These are phyloP conservation scores for Ricordea florida DNA, from an alignment of 92 coral and sea anemone genomes.

Conservation along the genomic window DNA sequence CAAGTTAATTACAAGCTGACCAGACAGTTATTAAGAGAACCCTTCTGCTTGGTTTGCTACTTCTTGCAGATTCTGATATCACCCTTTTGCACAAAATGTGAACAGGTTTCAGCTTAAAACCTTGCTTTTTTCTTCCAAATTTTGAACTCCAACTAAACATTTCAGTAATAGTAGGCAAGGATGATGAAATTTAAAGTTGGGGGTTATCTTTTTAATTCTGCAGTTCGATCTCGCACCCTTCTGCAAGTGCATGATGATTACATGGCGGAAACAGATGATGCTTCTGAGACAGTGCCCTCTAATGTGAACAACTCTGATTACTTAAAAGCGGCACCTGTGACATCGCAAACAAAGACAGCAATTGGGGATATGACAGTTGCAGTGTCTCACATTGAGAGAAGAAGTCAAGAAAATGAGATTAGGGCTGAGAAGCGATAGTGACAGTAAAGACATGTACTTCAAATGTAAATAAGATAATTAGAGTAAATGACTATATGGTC, in stretches of 20 bases:
- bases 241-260: conserved; percentile 80
- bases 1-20: too few species aligned
- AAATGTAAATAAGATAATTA: too few species aligned
- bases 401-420: conserved; percentile 7
- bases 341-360: neutral
- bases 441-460: too few species aligned
- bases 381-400: conserved; percentile 12
- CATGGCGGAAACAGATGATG: conserved; percentile 15
- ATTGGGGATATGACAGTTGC: conserved; percentile 19
- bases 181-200: neutral
- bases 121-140: neutral
- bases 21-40: too few species aligned
- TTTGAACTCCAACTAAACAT: neutral
- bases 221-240: conserved; percentile 88
- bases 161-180: too few species aligned
- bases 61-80: too few species aligned
- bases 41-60: too few species aligned
- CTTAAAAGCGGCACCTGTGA: conserved; percentile 15
- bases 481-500: too few species aligned
- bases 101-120: too few species aligned
- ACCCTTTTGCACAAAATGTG: too few species aligned
- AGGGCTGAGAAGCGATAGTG: conserved; percentile 7
- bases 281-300: neutral
- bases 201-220: neutral
- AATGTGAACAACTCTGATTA: conserved; percentile 22